These are phyloP conservation scores for Gallinago solitaria DNA, from an alignment of 2,797 vertebrate genomes.

Conservation along the genomic window DNA sequence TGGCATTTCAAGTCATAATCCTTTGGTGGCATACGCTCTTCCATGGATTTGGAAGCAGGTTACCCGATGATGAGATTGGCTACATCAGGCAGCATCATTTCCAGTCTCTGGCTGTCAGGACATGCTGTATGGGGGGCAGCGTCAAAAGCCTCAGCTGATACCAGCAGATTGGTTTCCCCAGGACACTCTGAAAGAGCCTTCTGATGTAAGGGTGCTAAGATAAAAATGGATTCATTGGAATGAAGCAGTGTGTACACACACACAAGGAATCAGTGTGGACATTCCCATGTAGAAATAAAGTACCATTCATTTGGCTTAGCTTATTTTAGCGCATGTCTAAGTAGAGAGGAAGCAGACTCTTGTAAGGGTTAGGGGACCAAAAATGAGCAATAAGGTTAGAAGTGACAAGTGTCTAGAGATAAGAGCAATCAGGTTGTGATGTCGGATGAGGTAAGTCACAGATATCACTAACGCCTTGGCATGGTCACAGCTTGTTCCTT, in stretches of 20 bases:
- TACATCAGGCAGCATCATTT: rapidly evolving
- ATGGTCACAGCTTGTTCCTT: background rate
- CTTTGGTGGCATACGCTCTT: background rate
- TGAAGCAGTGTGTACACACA: background rate
- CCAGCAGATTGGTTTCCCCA: background rate
- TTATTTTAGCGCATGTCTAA: background rate
- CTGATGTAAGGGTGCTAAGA: background rate
- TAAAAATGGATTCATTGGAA: background rate
- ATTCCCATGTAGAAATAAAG: background rate
- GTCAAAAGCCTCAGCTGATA: background rate
- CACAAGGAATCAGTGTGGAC: background rate
- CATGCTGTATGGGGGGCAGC: background rate
- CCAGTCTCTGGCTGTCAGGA: background rate
- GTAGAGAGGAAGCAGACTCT: background rate
- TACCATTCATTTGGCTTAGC: background rate
- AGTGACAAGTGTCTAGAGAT: background rate
- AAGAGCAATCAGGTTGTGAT: background rate
- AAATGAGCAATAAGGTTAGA: background rate
- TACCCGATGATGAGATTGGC: background rate
- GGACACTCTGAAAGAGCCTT: background rate
- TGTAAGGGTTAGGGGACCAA: background rate
- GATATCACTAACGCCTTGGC: background rate
- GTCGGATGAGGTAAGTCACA: background rate
- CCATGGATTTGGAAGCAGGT: background rate
- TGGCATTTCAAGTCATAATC: background rate